Base-by-base conservation (phyloP, 2,113 vertebrate species). In the Alces alces region DNA sequence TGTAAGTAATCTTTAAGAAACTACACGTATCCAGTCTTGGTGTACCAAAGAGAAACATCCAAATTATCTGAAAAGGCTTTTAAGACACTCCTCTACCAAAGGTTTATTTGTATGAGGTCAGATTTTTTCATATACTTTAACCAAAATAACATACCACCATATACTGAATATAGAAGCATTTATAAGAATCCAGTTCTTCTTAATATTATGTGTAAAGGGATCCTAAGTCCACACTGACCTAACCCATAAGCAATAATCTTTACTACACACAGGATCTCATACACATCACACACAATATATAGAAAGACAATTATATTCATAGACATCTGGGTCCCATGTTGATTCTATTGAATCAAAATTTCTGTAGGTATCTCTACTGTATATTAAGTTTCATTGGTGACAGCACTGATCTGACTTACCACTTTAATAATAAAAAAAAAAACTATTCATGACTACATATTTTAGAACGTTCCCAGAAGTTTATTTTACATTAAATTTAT, bases 51-150 rank as follows among this genome's bases (percentile, higher is more conserved):
- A 85, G 33, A 76, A 88, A 58, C 58, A 96, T n/a, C 17, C 57
- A 86, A 91, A 66, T 60, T 79, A 93, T 30, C 85, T 92, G 27
- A 96, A 80, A 96, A 93, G 66, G 30, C 27, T 91, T 55, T 54
- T 91, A 85, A 86, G 84, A 80, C 10, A 82, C 17, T 91, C 17
- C 4, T 90, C 70, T 93, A 89, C 57, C 36, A 79, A 85, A 27
- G 86, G 30, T 8, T 36, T 60, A 57, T 52, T 36, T 95, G 21
- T 55, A 17, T 36, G 7, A 83, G 17, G 54, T 55, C 39, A 85
- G 47, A 55, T 95, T 89, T 92, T 88, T 91, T 83, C 39, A 82
- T 36, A 92, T 60, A 78, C 11, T 84, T 91, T 61, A 95, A 89
- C 47, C 28, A 83, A 84, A 96, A 78, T 83, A 95, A 58, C 33